Conservation (phyloP, 2,797 vertebrate species). For the Tragopan temminckii region DNA sequence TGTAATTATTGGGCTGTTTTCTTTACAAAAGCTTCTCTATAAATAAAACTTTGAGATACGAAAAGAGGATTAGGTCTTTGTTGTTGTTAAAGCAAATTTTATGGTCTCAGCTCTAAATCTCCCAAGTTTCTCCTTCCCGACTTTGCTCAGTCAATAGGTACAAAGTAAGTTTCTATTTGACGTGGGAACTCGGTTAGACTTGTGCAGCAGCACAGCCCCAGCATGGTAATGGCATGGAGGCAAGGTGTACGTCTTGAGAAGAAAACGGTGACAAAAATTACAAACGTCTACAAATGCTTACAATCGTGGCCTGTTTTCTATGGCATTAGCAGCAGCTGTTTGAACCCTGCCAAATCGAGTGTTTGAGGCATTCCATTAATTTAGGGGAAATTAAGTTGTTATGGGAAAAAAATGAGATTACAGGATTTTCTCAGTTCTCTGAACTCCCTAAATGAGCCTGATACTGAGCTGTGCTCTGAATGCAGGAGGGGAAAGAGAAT, state of each 20-base stretch:
- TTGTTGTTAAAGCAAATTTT: background rate
- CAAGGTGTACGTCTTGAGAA: background rate
- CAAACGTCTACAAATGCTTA: background rate
- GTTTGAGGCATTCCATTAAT: background rate
- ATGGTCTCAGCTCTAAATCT: background rate
- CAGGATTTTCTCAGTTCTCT: background rate
- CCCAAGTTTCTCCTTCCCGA: background rate
- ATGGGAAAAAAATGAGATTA: background rate
- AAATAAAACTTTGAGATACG: background rate
- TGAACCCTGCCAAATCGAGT: background rate
- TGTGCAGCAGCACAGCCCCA: background rate
- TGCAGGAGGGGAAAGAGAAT: background rate
- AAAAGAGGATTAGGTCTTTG: background rate
- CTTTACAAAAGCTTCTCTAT: background rate
- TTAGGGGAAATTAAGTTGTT: background rate
- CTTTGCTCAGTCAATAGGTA: background rate
- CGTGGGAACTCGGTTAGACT: background rate
- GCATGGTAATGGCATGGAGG: background rate
- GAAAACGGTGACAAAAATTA: background rate
- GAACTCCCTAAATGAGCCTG: background rate
- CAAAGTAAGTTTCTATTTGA: background rate
- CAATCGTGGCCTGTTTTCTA: background rate
- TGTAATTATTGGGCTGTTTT: background rate
- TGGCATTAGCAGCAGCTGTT: background rate
- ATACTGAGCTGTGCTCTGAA: background rate